Evolutionary conservation across 2,888 invertebrate species (phyloP).

Genomic region (Aleiodes leptofemur): DNA sequence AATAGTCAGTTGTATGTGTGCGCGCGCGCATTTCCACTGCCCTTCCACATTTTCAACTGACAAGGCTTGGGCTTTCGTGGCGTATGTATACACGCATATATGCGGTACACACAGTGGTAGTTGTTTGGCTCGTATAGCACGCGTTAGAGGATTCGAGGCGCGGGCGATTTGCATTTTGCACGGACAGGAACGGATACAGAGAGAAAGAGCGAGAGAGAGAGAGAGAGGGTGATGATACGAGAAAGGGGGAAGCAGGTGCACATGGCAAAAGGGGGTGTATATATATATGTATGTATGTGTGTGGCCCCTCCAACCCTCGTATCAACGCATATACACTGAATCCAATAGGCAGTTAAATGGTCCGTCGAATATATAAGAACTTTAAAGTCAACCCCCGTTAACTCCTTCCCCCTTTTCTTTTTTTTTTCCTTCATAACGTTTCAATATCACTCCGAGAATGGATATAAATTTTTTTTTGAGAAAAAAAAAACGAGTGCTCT

Average conservation of each 20-base stretch:
- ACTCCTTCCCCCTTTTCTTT: background rate
- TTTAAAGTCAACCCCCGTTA: conserved; percentile 22
- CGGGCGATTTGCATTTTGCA: conserved; percentile 34
- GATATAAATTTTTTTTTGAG: conserved; percentile 26
- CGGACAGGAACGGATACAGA: conserved; percentile 7
- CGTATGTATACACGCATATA: conserved; percentile 32
- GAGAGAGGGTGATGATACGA: conserved; percentile 48
- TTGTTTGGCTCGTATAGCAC: conserved; percentile 51
- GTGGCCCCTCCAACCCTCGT: conserved; percentile 16
- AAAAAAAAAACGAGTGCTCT: background rate
- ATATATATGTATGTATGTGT: background rate
- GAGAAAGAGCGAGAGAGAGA: background rate
- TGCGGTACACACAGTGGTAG: conserved; percentile 31
- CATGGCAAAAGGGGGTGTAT: conserved; percentile 38
- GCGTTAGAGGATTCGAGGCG: conserved; percentile 44
- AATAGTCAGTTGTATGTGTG: conserved; percentile 58
- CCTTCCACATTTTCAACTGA: conserved; percentile 25
- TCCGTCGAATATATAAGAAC: conserved; percentile 26
- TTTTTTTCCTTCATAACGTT: conserved; percentile 24
- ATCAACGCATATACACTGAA: conserved; percentile 16
- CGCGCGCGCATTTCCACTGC: background rate
- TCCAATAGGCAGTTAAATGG: conserved; percentile 33
- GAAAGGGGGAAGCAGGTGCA: conserved; percentile 49
- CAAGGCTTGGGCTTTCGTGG: conserved; percentile 30
- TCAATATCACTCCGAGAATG: conserved; percentile 29